Conservation (phyloP, 1,140 invertebrate species). For the Danaus melanippus region DNA sequence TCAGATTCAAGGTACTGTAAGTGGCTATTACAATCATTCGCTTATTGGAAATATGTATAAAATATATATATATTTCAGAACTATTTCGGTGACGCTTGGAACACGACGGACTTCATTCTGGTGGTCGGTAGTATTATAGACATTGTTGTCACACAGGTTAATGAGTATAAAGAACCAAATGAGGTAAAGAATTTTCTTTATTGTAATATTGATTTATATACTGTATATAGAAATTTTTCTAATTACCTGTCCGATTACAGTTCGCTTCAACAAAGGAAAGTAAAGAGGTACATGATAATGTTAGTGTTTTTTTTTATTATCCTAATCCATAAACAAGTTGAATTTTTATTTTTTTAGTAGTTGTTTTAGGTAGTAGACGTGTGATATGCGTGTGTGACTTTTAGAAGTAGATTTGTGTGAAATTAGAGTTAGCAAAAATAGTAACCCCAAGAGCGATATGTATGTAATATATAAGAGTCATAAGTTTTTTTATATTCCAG, state of each 20-base stretch:
- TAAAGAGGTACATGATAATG: conserved; percentile 18
- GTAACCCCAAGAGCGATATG: not conserved
- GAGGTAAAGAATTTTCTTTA: conserved; percentile 23
- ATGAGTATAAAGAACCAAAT: conserved; percentile 38
- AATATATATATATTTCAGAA: conserved; percentile 38
- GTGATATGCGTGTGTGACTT: not conserved
- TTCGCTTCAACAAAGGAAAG: conserved; percentile 13
- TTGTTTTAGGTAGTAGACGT: no score
- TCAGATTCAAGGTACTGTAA: conserved; percentile 91
- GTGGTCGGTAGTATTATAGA: conserved; percentile 65
- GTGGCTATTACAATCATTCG: not conserved
- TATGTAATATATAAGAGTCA: not conserved
- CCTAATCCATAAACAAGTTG: no score
- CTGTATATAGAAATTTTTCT: no score
- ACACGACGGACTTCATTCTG: conserved; percentile 59
- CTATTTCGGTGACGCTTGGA: conserved; percentile 64
- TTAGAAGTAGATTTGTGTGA: conserved; percentile 1
- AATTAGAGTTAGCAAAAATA: no score
- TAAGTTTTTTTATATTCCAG: conserved; percentile 70
- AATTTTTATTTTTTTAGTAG: no score
- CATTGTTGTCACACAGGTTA: conserved; percentile 58
- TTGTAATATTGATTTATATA: not conserved
- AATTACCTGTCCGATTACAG: conserved; percentile 8
- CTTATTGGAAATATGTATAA: conserved; percentile 1
- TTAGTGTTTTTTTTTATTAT: conserved; percentile 9